Evolutionary conservation across 2,113 vertebrate genomes (phyloP).

Genomic region (Notiomystis cincta): DNA sequence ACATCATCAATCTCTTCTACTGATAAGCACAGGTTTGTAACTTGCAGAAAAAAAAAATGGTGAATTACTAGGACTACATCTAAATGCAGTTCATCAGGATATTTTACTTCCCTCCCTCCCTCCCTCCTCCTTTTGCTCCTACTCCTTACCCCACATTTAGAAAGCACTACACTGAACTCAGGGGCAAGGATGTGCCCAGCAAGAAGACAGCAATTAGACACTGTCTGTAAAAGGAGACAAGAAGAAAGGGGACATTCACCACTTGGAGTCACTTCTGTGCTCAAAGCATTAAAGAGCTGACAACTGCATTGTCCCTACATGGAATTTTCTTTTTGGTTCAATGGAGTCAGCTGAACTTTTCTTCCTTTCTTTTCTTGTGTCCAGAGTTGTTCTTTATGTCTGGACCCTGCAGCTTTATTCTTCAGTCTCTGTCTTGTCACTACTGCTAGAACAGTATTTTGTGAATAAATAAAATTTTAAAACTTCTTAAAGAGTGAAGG

Average conservation of each 20-base stretch:
- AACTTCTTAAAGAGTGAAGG: not conserved
- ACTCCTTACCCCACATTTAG: rapidly evolving
- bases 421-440: not conserved
- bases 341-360: not conserved
- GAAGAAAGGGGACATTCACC: not conserved
- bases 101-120: not conserved
- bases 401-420: not conserved
- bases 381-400: not conserved
- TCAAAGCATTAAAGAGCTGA: not conserved
- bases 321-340: not conserved
- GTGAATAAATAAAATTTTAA: not conserved
- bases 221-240: not conserved
- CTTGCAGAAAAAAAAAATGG: not conserved
- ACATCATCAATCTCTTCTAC: not conserved
- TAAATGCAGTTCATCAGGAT: not conserved
- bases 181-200: not conserved
- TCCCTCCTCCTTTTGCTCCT: not conserved
- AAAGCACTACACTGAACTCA: not conserved
- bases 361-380: not conserved
- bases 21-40: not conserved
- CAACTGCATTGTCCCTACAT: not conserved
- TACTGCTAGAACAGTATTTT: not conserved
- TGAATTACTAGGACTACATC: not conserved
- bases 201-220: not conserved
- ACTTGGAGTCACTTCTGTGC: not conserved